These are phyloP conservation scores for Digitonthophagus gazella DNA, from an alignment of 2,888 invertebrate genomes.

Conservation along the genomic window DNA sequence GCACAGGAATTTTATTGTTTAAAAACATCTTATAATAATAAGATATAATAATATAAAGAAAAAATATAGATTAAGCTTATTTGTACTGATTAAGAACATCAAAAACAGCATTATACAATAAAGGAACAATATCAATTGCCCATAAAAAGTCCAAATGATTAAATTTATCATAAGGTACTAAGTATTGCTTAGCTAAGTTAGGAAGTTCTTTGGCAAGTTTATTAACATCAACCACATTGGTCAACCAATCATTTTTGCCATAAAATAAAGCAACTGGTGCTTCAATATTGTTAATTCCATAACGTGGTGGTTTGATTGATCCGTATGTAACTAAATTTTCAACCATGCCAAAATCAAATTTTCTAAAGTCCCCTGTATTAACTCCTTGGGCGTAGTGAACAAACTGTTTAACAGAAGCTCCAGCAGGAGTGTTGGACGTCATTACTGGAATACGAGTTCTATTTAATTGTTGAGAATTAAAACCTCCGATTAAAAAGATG, in stretches of 20 bases:
- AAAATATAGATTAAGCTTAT: neutral
- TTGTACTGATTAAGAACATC: constrained; percentile 27
- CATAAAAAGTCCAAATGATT: constrained; percentile 17
- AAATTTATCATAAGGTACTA: neutral
- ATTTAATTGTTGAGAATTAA: constrained; percentile 35
- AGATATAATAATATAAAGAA: neutral
- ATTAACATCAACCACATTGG: constrained; percentile 5
- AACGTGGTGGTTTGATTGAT: constrained; percentile 47
- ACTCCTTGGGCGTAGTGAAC: neutral
- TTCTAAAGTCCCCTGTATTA: neutral
- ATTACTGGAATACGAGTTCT: neutral
- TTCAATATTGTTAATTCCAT: constrained; percentile 48
- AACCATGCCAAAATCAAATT: neutral
- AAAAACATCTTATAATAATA: neutral
- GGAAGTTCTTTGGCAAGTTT: neutral
- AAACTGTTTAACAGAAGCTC: neutral
- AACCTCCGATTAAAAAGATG: constrained; percentile 59
- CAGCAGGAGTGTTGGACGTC: neutral
- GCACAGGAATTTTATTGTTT: constrained; percentile 2
- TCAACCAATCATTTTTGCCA: constrained; percentile 52
- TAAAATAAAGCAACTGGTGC: constrained; percentile 52
- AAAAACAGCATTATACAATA: constrained; percentile 47
- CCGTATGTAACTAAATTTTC: constrained; percentile 41
- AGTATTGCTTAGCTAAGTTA: constrained; percentile 1
- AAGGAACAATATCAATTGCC: constrained; percentile 19